phyloP scores from a whole-genome alignment of 2,888 invertebrate species.

The Torymus aiolomorphi region DNA sequence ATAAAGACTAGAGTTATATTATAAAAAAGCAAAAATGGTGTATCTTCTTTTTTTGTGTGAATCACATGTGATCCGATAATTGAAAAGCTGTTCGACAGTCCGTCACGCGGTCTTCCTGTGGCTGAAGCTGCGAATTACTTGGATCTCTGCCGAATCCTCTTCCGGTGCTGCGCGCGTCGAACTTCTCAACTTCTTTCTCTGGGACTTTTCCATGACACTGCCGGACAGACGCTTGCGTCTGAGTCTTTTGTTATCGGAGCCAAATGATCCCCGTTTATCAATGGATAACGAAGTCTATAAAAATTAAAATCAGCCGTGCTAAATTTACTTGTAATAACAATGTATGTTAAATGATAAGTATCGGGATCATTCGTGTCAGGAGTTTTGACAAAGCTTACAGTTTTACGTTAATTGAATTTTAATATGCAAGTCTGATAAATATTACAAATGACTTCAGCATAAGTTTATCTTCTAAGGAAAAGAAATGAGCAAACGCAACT shows the following conservation, averaged over 20 bases:
- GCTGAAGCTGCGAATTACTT: slow-evolving; percentile 19
- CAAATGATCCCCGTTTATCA: slow-evolving; percentile 2
- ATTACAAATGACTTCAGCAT: too few species aligned
- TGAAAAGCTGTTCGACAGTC: background rate
- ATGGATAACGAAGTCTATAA: slow-evolving; percentile 29
- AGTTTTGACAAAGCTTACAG: too few species aligned
- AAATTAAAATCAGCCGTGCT: background rate
- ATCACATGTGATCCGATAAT: background rate
- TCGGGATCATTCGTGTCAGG: too few species aligned
- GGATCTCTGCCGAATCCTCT: slow-evolving; percentile 12
- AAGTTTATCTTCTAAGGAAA: background rate
- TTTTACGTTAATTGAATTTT: too few species aligned
- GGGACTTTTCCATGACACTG: background rate
- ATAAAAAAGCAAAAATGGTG: slow-evolving; percentile 14
- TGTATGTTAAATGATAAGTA: too few species aligned
- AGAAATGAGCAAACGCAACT: background rate
- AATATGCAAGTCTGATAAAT: too few species aligned
- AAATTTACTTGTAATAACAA: too few species aligned
- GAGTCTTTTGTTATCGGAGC: background rate
- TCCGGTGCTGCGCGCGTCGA: background rate
- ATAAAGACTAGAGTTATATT: slow-evolving; percentile 56
- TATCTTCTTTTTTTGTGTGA: slow-evolving; percentile 14
- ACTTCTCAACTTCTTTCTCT: background rate
- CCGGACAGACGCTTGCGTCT: slow-evolving; percentile 21
- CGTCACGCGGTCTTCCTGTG: background rate